A percentile compares a stretch with the other conserved stretches of the same genome.
Evolutionary conservation across 2,888 invertebrate genomes (phyloP).

Genomic region (Heteromyza rotundicornis): DNA sequence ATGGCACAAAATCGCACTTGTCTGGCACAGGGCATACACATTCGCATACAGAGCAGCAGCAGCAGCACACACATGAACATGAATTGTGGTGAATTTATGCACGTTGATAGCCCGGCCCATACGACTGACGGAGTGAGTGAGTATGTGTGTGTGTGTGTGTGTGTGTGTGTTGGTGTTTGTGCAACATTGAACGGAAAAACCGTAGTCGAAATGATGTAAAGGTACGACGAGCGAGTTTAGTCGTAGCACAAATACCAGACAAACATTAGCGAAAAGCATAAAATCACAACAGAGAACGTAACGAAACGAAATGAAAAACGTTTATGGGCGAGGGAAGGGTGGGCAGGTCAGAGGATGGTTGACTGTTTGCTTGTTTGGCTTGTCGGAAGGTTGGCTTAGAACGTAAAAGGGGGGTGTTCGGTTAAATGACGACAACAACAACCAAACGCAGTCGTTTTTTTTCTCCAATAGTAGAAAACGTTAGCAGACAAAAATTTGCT

Average conservation of each 20-base stretch:
- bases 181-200: neutral
- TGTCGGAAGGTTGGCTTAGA: too few relatives aligned
- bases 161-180: neutral
- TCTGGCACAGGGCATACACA: conserved; percentile 16
- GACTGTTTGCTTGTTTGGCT: too few relatives aligned
- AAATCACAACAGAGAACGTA: neutral
- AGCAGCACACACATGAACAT: neutral
- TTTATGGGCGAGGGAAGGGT: neutral
- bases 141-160: neutral
- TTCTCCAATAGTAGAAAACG: too few relatives aligned
- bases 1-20: neutral
- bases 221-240: too few relatives aligned
- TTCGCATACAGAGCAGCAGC: too few relatives aligned
- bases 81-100: conserved; percentile 16
- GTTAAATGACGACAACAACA: too few relatives aligned
- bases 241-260: too few relatives aligned
- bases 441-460: too few relatives aligned
- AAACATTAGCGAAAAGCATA: neutral
- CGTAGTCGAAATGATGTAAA: too few relatives aligned
- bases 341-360: too few relatives aligned
- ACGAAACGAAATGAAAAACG: conserved; percentile 2
- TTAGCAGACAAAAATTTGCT: neutral
- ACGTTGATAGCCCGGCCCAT: neutral
- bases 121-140: too few relatives aligned
- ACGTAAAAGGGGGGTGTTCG: too few relatives aligned